phyloP scores from a whole-genome alignment of 2,888 invertebrate species.

The Autographa pulchrina region DNA sequence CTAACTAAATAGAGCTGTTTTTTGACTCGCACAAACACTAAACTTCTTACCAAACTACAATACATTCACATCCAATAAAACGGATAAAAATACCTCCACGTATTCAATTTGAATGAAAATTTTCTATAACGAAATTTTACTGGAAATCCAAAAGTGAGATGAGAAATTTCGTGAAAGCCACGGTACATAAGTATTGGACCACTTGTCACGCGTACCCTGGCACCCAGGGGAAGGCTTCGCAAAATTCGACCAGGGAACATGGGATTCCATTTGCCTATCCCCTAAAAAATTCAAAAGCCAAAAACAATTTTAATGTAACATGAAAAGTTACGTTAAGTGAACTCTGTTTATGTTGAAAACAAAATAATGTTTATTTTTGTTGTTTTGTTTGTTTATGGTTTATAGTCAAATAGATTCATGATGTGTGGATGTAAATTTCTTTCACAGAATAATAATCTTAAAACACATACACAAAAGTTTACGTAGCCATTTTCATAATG shows the following conservation, averaged over 20 bases:
- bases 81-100: constrained; percentile 48
- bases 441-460: constrained; percentile 6
- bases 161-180: constrained; percentile 63
- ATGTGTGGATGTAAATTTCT: too few relatives aligned
- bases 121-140: constrained; percentile 51
- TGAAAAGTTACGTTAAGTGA: constrained; percentile 24
- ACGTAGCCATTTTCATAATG: too few relatives aligned
- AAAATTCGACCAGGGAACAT: constrained; percentile 74
- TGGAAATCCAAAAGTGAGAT: constrained; percentile 47
- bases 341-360: constrained; percentile 20
- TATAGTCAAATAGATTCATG: too few relatives aligned
- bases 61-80: constrained; percentile 40
- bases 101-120: constrained; percentile 54
- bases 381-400: neutral
- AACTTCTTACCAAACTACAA: constrained; percentile 8
- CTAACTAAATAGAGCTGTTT: too few relatives aligned
- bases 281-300: constrained; percentile 37
- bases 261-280: constrained; percentile 65
- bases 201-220: constrained; percentile 68
- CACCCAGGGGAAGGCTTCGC: constrained; percentile 61
- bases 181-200: constrained; percentile 62
- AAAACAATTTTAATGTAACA: constrained; percentile 52
- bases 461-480: too few relatives aligned
- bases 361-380: neutral
- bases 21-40: too few relatives aligned